These are phyloP conservation scores for Pygmarrhopalites habei DNA, from an alignment of 1,140 invertebrate genomes.

Conservation along the genomic window DNA sequence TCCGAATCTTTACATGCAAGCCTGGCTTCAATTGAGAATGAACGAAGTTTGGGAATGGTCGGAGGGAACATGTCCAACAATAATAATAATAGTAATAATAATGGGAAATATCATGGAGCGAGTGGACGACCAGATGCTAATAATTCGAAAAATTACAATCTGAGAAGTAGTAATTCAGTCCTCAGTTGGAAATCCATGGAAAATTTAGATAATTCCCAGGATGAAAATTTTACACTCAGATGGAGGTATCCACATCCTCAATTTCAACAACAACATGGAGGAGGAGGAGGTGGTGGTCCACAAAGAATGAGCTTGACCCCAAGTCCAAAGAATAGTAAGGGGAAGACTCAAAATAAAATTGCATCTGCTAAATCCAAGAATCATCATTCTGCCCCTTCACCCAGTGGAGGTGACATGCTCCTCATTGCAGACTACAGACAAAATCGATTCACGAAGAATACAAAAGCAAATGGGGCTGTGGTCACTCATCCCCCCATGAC, in stretches of 20 bases:
- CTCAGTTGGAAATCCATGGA: slow-evolving; percentile 36
- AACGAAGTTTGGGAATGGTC: background rate
- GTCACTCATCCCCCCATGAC: background rate
- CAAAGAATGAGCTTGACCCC: slow-evolving; percentile 11
- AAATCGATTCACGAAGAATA: slow-evolving; percentile 35
- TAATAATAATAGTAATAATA: background rate
- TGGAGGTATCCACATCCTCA: slow-evolving; percentile 33
- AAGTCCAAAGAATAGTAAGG: slow-evolving; percentile 28
- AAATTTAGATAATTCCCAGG: slow-evolving; percentile 19
- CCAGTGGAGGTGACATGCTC: slow-evolving; percentile 4
- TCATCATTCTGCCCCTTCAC: background rate
- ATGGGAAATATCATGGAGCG: background rate
- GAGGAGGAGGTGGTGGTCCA: too few species aligned
- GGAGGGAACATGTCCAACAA: too few species aligned
- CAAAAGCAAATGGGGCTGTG: slow-evolving; percentile 2
- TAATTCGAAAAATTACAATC: background rate
- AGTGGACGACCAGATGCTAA: background rate
- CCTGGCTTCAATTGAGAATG: slow-evolving; percentile 21
- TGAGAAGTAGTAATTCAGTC: background rate
- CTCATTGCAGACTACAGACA: slow-evolving; percentile 31
- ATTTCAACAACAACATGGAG: slow-evolving; percentile 10
- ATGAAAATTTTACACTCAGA: slow-evolving; percentile 34
- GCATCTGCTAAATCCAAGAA: background rate
- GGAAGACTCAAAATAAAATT: slow-evolving; percentile 18
- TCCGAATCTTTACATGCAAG: slow-evolving; percentile 35